These are phyloP conservation scores for Trissoscelio sp. DNA, from an alignment of 2,888 invertebrate genomes.

Conservation along the genomic window DNA sequence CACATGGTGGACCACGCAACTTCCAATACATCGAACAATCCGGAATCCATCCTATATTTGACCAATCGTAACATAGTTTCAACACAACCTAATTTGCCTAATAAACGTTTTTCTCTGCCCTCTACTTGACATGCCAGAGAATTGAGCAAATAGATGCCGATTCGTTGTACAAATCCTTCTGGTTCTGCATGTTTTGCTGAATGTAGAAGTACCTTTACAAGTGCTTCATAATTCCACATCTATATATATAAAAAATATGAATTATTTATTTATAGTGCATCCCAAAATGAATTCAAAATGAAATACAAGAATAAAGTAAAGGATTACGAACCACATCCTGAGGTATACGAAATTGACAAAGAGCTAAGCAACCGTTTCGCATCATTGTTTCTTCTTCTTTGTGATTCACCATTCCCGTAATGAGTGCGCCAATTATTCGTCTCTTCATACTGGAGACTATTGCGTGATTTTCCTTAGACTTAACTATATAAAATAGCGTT, in stretches of 20 bases:
- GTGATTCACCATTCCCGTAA: constrained; percentile 95
- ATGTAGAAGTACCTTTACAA: constrained; percentile 92
- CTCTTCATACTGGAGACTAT: constrained; percentile 90
- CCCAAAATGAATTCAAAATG: neutral
- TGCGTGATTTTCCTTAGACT: constrained; percentile 91
- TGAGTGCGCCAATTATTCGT: constrained; percentile 91
- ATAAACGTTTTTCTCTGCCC: constrained; percentile 94
- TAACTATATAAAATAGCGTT: constrained; percentile 96
- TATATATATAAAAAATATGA: no score
- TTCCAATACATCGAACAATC: constrained; percentile 96
- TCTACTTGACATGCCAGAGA: constrained; percentile 98
- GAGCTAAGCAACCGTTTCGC: constrained; percentile 96
- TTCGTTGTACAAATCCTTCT: constrained; percentile 96
- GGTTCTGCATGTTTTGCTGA: constrained; percentile 92
- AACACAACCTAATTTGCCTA: constrained; percentile 94
- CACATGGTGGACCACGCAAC: constrained; percentile 99
- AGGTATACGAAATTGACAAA: constrained; percentile 98
- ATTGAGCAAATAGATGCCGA: constrained; percentile 97
- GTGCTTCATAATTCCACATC: constrained; percentile 95
- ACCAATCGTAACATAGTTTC: constrained; percentile 95
- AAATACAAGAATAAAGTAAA: neutral
- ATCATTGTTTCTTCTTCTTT: constrained; percentile 96
- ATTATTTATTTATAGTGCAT: no score
- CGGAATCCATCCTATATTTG: constrained; percentile 89
- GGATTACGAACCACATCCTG: constrained; percentile 91